Base-by-base conservation (phyloP, 1,140 invertebrate genomes). In the Cydia fagiglandana region DNA sequence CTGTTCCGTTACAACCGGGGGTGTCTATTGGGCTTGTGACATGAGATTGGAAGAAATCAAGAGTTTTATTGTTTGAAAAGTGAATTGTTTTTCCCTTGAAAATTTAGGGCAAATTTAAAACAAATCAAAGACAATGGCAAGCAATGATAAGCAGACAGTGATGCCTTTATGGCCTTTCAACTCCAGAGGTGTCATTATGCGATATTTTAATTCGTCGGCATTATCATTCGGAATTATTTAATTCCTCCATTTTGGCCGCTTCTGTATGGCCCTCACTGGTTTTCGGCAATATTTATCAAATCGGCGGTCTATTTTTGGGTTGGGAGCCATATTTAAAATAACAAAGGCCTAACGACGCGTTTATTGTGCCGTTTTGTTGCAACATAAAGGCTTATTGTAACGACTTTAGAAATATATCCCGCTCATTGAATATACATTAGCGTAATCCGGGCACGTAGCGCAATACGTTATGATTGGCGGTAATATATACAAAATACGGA, bases 361-460 rank as follows among this genome's bases (percentile, higher is more conserved):
- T 61, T 61, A 61, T 61, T 24, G 56, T 61, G 2, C 2, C 56
- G 9, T 61, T 61, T 61, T 24, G 53, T 24, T 24, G 20, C 56
- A 61, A 61, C 24, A 61, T 61, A 61, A 61, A 61, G 20, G 56
- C 20, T 61, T 61, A 61, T 61, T 61, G n/a, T 24, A 24, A 61
- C 56, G 56, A 61, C 17, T 61, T 61, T 24, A 24, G 56, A 61
- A 61, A 61, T 56, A 56, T 17, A 24, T 10, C 56, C 15, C 17
- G 56, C 56, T 7, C 56, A 24, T 20, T 24, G 56, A 61, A 61
- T 61, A 24, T 7, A 12, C 20, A 61, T 61, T 61, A 61, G 56
- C 7, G 20, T 61, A 61, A 61, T 61, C 56, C 56, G 56, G 15
- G 56, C 17, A 61, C 20, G 56, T 3, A 20, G 56, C 56, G 6